Percentiles rank a stretch among this genome's conserved stretches.
phyloP scores from a whole-genome alignment of 2,888 invertebrate genomes.

The Helobdella robusta region DNA sequence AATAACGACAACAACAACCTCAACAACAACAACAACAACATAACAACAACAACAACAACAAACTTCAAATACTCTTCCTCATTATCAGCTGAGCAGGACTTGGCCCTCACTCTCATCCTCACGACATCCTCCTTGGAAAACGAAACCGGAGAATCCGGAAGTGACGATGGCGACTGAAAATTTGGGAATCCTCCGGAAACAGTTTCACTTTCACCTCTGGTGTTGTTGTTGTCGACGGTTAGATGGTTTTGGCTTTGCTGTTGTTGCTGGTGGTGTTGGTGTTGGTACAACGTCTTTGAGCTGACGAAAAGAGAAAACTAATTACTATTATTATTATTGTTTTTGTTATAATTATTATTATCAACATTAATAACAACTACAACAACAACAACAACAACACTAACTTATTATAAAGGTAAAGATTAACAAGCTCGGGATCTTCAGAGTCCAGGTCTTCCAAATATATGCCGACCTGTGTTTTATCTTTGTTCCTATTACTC shows the following conservation, averaged over 20 bases:
- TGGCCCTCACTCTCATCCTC: conserved; percentile 4
- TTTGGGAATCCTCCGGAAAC: no score
- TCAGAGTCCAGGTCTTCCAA: conserved; percentile 80
- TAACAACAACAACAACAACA: no score
- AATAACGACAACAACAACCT: no score
- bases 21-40: no score
- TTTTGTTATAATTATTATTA: background rate
- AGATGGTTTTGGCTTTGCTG: background rate
- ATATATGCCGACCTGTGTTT: conserved; percentile 65
- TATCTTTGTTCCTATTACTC: no score
- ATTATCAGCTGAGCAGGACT: conserved; percentile 19
- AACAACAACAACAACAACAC: conserved; percentile 1
- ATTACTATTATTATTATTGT: no score
- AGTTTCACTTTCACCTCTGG: no score
- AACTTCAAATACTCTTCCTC: background rate
- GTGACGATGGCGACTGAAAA: conserved; percentile 14
- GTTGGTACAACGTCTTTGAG: background rate
- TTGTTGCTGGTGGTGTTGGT: background rate
- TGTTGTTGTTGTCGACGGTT: background rate
- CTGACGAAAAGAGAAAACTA: no score
- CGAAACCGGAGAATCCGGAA: conserved; percentile 17
- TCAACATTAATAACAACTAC: no score
- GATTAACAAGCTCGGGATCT: conserved; percentile 79
- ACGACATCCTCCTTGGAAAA: background rate
- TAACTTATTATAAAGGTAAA: conserved; percentile 59